Percentiles rank a stretch among this genome's conserved stretches.
Conservation (phyloP, 53 echinoderm and acorn worm genomes). For the Zoroaster sp. region DNA sequence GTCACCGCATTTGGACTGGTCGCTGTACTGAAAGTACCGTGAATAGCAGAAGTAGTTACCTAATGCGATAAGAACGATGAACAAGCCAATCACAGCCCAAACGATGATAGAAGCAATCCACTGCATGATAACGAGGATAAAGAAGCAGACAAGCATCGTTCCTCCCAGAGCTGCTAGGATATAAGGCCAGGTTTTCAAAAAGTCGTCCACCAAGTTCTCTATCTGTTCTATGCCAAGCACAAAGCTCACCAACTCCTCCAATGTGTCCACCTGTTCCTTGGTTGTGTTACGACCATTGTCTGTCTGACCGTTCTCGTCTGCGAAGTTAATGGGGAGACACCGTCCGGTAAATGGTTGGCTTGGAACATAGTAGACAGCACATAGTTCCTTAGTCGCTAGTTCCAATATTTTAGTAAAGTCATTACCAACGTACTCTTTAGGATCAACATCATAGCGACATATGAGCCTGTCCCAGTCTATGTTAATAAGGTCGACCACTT, state of each 20-base stretch:
- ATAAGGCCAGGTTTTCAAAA: constrained; percentile 81
- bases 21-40: constrained; percentile 61
- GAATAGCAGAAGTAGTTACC: constrained; percentile 86
- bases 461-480: constrained; percentile 88
- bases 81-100: constrained; percentile 57
- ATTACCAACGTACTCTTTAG: constrained; percentile 49
- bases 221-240: constrained; percentile 58
- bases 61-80: constrained; percentile 62
- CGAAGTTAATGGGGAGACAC: constrained; percentile 70
- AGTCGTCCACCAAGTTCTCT: constrained; percentile 76
- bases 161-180: constrained; percentile 69
- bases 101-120: constrained; percentile 85
- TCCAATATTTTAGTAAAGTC: constrained; percentile 30
- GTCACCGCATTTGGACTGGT: constrained; percentile 50
- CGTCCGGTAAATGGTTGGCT: constrained; percentile 40
- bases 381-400: constrained; percentile 51
- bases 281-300: constrained; percentile 70
- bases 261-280: constrained; percentile 60
- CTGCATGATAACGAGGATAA: constrained; percentile 79
- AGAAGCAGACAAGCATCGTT: constrained; percentile 70
- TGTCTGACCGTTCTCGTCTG: constrained; percentile 32
- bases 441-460: constrained; percentile 80
- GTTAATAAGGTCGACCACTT: not conserved
- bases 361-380: constrained; percentile 77
- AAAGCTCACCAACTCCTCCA: constrained; percentile 51